Percentiles rank a stretch among this genome's conserved stretches.
These are phyloP conservation scores for Torymus texanus DNA, from an alignment of 2,888 invertebrate species.

Conservation along the genomic window DNA sequence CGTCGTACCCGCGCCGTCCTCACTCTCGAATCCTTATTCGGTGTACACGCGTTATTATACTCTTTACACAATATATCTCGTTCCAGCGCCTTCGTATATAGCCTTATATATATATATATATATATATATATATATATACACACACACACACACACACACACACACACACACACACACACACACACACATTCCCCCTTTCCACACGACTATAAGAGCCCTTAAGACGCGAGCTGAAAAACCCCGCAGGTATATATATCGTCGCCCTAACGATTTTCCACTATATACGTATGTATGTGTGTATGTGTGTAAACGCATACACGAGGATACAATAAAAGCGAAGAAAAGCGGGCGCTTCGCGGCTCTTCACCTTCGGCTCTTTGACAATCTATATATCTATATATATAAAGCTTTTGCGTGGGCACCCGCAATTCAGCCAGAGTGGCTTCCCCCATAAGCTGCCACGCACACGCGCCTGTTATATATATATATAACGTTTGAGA, in stretches of 20 bases:
- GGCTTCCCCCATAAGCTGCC: constrained; percentile 24
- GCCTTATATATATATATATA: no score
- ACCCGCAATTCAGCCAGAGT: constrained; percentile 24
- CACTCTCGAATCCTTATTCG: constrained; percentile 72
- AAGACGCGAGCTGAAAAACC: background rate
- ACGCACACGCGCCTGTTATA: background rate
- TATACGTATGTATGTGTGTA: no score
- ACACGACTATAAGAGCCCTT: background rate
- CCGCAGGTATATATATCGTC: background rate
- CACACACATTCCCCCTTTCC: constrained; percentile 5
- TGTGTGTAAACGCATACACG: background rate
- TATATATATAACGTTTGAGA: constrained; percentile 12
- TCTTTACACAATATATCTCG: constrained; percentile 71
- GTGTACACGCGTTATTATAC: constrained; percentile 71
- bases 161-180: no score
- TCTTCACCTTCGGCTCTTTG: constrained; percentile 31
- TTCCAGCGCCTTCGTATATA: constrained; percentile 35
- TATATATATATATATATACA: no score
- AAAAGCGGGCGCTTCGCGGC: constrained; percentile 29
- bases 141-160: no score
- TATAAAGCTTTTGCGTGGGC: constrained; percentile 17
- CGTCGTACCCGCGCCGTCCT: constrained; percentile 57
- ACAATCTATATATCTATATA: background rate
- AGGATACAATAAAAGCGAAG: background rate
- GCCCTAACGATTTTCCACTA: constrained; percentile 7